A percentile compares a stretch with the other conserved stretches of the same genome.
phyloP scores from a whole-genome alignment of 2,113 vertebrate genomes.

The Macrotis lagotis region DNA sequence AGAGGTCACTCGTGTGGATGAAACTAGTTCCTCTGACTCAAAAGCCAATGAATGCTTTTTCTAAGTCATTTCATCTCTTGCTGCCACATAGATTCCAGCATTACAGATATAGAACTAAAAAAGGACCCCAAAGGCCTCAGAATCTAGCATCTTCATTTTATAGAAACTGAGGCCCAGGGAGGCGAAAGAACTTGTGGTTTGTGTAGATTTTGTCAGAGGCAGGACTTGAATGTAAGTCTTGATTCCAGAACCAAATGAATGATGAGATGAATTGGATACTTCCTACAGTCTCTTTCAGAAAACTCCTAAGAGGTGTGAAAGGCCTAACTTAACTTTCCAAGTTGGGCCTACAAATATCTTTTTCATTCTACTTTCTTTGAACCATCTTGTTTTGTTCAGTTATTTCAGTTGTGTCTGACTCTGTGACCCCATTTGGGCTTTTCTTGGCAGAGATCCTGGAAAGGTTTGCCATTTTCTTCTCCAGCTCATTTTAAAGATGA shows the following conservation, averaged over 20 bases:
- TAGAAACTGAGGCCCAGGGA: not conserved
- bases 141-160: not conserved
- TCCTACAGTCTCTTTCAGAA: not conserved
- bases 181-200: not conserved
- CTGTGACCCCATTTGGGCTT: not conserved
- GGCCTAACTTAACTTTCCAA: not conserved
- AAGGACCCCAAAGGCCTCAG: not conserved
- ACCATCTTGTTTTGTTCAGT: not conserved
- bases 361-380: not conserved
- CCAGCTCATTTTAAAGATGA: not conserved
- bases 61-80: not conserved
- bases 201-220: not conserved
- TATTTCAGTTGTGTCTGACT: no score
- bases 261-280: not conserved
- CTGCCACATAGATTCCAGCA: not conserved
- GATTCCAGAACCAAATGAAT: not conserved
- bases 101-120: not conserved
- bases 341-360: not conserved
- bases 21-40: not conserved
- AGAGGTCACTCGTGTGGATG: not conserved
- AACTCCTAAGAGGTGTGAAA: not conserved
- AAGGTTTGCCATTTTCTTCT: not conserved
- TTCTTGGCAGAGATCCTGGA: not conserved
- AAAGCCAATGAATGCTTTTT: not conserved
- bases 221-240: not conserved